Evolutionary conservation across 2,888 invertebrate genomes (phyloP).

Genomic region (Sarcophaga caerulescens): DNA sequence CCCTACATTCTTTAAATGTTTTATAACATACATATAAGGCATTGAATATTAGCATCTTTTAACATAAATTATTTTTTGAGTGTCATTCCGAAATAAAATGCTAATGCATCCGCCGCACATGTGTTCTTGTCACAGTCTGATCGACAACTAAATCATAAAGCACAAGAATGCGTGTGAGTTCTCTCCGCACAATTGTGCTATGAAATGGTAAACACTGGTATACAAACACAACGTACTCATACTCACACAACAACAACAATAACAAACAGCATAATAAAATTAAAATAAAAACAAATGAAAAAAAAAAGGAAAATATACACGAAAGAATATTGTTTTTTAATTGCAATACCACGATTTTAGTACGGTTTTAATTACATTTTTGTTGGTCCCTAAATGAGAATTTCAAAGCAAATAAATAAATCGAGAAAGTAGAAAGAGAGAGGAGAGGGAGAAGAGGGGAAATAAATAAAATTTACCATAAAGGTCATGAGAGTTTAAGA

Average conservation of each 20-base stretch:
- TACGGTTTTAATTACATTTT: conserved; percentile 40
- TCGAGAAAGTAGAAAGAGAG: too few relatives aligned
- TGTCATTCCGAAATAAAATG: too few relatives aligned
- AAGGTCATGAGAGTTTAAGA: conserved; percentile 66
- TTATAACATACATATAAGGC: too few relatives aligned
- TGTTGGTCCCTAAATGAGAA: not conserved
- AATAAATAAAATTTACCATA: conserved; percentile 28
- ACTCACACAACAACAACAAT: not conserved
- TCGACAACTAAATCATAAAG: too few relatives aligned
- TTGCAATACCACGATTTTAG: conserved; percentile 41
- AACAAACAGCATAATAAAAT: not conserved
- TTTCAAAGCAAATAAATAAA: conserved; percentile 17
- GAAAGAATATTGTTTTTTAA: conserved; percentile 23
- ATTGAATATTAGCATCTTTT: too few relatives aligned
- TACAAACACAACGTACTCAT: not conserved
- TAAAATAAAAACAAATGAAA: conserved; percentile 17
- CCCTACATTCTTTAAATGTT: too few relatives aligned
- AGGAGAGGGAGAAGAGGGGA: not conserved
- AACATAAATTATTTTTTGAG: too few relatives aligned
- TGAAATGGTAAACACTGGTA: too few relatives aligned
- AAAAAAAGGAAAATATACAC: not conserved
- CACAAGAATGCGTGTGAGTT: too few relatives aligned
- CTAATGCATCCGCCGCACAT: too few relatives aligned
- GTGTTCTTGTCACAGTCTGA: too few relatives aligned
- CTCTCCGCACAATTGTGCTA: too few relatives aligned